Base-by-base conservation (phyloP, 2,888 invertebrate species). In the Torymus aiolomorphi region DNA sequence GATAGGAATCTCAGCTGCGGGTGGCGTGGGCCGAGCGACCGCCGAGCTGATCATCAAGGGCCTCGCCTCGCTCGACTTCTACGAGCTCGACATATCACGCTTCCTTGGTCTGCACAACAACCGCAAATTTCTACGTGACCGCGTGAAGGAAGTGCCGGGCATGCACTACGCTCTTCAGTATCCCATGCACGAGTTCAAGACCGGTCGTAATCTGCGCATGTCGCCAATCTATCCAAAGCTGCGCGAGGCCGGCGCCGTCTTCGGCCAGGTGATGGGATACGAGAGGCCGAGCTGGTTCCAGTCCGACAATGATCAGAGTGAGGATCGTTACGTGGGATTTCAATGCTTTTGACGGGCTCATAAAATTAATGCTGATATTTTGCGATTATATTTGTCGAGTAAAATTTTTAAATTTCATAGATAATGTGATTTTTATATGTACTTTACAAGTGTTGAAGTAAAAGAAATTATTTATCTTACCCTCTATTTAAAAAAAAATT, bases 201-300 rank as follows among this genome's bases (percentile, higher is more conserved):
- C 96, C 0, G 96, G 97, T 0, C 93, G 98, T 72, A 97, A 97
- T 89, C 91, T 99, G 16, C 92, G 99, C 72, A 96, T 97, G 93
- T 98, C 98, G 0, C 98, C 98, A 0, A 96, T 99, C 82, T 98
- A 97, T 91, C 97, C 98, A 0, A 95, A 97, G 80, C 91, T 98
- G 16, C 93, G 96, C 83, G 96, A 96, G 88, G 96, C 95, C 12
- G 98, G 98, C 0, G 99, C 97, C 0, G 96, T 97, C 8, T 99
- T 99, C 89, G 97, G 97, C 0, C 98, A 98, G 90, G 96, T 97
- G 49, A 98, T 98, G 97, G 98, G 98, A 0, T 99, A 98, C 89
- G 99, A 99, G 90, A 92, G 98, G 82, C 98, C 98, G 0, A 94
- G 96, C 54, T 98, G 96, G 94, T 99, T 98, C 88, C 95, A 96